Conservation (phyloP, 2,888 invertebrate species). For the Brassicogethes aeneus region DNA sequence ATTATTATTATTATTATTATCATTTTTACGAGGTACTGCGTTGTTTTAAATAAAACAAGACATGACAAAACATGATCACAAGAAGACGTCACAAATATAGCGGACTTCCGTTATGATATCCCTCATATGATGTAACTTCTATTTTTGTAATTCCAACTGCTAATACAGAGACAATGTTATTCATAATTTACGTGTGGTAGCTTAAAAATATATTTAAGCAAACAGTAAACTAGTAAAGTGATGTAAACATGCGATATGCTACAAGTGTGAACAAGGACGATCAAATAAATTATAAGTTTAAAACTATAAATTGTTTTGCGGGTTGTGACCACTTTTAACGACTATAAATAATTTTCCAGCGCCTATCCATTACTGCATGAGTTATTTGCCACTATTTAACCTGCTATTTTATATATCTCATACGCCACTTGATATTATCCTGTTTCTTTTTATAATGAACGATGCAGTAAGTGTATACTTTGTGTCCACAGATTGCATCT, state of each 20-base stretch:
- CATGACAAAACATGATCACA: no score
- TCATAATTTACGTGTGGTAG: no score
- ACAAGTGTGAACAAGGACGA: constrained; percentile 36
- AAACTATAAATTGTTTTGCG: constrained; percentile 33
- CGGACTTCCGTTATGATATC: no score
- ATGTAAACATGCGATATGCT: constrained; percentile 33
- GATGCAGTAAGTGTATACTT: not conserved
- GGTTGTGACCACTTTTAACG: constrained; percentile 30
- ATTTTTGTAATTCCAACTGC: no score
- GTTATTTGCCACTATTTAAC: constrained; percentile 19
- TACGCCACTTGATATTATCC: not conserved
- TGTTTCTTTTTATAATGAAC: not conserved
- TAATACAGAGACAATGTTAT: no score
- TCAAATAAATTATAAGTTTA: constrained; percentile 36
- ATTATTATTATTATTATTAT: no score
- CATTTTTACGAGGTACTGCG: no score
- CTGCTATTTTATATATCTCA: constrained; percentile 16
- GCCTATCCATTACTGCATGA: constrained; percentile 23
- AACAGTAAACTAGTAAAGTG: constrained; percentile 12
- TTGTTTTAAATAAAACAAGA: no score
- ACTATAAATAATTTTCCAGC: constrained; percentile 27
- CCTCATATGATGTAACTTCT: no score
- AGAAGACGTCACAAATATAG: no score
- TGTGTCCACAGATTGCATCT: not conserved
- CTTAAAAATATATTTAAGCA: no score